Base-by-base conservation (phyloP, 2,113 vertebrate species). In the Ellobius talpinus region DNA sequence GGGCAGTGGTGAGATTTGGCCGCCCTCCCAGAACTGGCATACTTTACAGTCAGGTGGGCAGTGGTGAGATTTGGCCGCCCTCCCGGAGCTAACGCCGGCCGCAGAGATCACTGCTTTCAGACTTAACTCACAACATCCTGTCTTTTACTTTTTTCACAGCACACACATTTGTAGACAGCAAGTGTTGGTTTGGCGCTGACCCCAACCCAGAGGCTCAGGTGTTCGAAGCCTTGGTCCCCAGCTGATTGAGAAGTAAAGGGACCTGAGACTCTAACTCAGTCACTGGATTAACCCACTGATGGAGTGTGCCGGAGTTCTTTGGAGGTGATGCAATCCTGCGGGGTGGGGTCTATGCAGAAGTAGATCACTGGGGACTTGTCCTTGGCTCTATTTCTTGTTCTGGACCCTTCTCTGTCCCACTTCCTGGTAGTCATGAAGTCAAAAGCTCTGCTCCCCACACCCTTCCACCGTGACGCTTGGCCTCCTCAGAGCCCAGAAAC, bases 91-190 rank as follows among this genome's bases (percentile, higher is more conserved):
- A 61, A 89, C 39, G 74, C 3, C 45, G 0, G 50, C 24, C 89
- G 58, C 26, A 66, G n/a, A 81, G 42, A 86, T 91, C 9, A 36
- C 65, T 16, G 29, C 66, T 68, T 90, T 85, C 88, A 58, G 50
- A 78, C 82, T 39, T 87, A 65, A 94, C 24, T 96, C 52, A 79
- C 26, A 89, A 90, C 12, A 85, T 42, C 33, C 89, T 84, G 70
- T 58, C 39, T 19, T 17, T 77, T 72, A 17, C 14, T 31, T 65
- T 47, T 63, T 52, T 0, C 2, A 45, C 55, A 77, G 42, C 86
- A 61, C 61, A 66, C 7, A 65, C 33, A 92, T 91, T 89, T 91
- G 87, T 73, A 88, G 84, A 89, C 92, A 88, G 78, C n/a, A 72
- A 68, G 33, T 24, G 26, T 36, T 86, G 45, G 45, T n/a, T 50